Evolutionary conservation across 1,140 invertebrate genomes (phyloP), one percentile per base, ranked within the genome.

Genomic region (Philaenus spumarius): DNA sequence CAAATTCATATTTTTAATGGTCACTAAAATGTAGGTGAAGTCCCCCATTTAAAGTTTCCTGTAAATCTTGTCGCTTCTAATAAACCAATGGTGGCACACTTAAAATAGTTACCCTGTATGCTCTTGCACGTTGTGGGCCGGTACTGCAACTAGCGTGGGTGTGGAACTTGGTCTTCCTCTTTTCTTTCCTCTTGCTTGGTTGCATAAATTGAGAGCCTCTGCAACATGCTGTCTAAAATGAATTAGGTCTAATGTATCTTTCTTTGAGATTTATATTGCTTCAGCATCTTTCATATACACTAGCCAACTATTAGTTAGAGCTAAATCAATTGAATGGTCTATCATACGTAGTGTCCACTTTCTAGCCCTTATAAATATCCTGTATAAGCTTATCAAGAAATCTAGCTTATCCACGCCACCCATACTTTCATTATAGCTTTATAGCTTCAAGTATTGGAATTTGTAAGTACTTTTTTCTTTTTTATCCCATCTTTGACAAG

Each of bases 381-480:
- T 58, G 40, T 64, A 64, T 14, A 55, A 26, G 15, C 61, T 63
- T n/a, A 66, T 64, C 7, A 67, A 43, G 17, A 53, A 56, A 42
- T 68, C 68, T 19, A 61, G 55, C 6, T 61, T 40, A 62, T 75
- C 72, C 35, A 74, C 67, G 19, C 73, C 72, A 9, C 70, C 71
- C 71, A 74, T 73, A 50, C 60, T 66, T 51, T 66, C 61, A 60
- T 75, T 75, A 74, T 35, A 63, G 42, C 48, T 67, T 67, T 0
- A 74, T 59, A 35, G 72, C 64, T 26, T 67, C 63, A 54, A 73
- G 73, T 53, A 66, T 46, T 55, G 61, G 30, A n/a, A 73, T 58
- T 40, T 63, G 34, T 2, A 73, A 54, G 47, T 71, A 69, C 56
- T 67, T 55, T 48, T 68, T 69, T 17, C 61, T 39, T 52, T 61